Evolutionary conservation across 2,888 invertebrate genomes (phyloP).

Genomic region (Pinctada fucata): DNA sequence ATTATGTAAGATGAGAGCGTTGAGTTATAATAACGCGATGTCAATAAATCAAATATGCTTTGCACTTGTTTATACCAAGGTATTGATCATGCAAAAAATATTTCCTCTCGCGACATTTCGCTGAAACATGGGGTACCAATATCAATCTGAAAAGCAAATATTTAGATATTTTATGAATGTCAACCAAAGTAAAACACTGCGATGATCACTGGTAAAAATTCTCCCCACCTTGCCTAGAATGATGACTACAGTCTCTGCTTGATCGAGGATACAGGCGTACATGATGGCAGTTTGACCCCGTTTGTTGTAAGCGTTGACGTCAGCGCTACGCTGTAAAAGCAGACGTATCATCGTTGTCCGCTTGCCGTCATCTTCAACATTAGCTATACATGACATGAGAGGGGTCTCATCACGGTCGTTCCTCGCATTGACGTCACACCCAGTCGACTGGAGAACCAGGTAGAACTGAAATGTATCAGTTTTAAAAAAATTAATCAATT

Average conservation of each 20-base stretch:
- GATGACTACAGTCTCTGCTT: constrained; percentile 43
- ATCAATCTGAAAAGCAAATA: no score
- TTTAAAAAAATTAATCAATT: no score
- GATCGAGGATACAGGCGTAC: constrained; percentile 55
- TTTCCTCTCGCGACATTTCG: no score
- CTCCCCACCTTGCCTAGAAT: constrained; percentile 47
- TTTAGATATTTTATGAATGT: no score
- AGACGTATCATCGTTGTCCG: constrained; percentile 40
- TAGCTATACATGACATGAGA: constrained; percentile 49
- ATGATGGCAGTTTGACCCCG: constrained; percentile 53
- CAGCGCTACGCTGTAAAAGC: constrained; percentile 47
- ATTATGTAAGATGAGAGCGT: no score
- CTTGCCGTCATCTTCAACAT: constrained; percentile 39
- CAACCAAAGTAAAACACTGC: no score
- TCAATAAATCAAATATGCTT: no score
- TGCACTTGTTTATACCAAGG: no score
- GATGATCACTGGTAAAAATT: no score
- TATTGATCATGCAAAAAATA: no score
- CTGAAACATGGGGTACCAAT: no score
- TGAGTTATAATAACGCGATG: no score
- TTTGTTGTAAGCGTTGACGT: constrained; percentile 50
- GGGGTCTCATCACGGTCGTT: constrained; percentile 52
- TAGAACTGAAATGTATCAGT: constrained; percentile 42
- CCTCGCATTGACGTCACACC: constrained; percentile 46
- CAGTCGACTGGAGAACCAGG: constrained; percentile 47